Evolutionary conservation across 2,113 vertebrate genomes (phyloP), one percentile per base, ranked within the genome.

Genomic region (Cairina moschata): DNA sequence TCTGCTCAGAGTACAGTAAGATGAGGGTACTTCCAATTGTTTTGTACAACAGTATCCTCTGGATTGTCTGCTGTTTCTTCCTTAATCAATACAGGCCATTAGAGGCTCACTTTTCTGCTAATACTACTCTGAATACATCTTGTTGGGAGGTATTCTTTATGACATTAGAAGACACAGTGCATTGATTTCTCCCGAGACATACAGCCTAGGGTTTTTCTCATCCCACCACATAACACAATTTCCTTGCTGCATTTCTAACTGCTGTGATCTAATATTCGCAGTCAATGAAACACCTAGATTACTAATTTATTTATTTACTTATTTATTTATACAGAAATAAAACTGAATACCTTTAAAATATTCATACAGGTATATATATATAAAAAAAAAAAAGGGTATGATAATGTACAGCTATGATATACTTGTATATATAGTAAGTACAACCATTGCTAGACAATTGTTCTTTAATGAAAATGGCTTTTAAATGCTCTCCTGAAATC

Each of bases 21-120:
- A 38, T 4, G 17, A 50, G 60, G 44, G 21, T 91, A 42, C 56
- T 92, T 91, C 56, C 60, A 83, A 48, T 90, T 90, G 60, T 79
- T 93, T 85, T 4, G 1, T 72, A 68, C 60, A 91, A 77, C 55
- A 93, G 88, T 56, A 82, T 78, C 86, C 78, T 75, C 85, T 79
- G 94, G 91, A 74, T 75, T 55, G 73, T 93, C 85, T 91, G 83
- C 73, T 93, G 31, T 46, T 94, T 96, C 81, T 93, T 54, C 80
- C 68, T 94, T 94, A 95, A 97, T 97, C 96, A 91, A 97, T 97
- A 96, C 79, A 90, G 93, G 83, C 96, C 85, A 97, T 97, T 96
- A 95, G 83, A 90, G 96, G 74, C 85, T 93, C 67, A 81, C 69
- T 92, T 93, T 93, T 90, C 86, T 84, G 68, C 85, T 95, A 96